Evolutionary conservation across 2,888 invertebrate genomes (phyloP), one percentile per base, ranked within the genome.

Genomic region (Dascillus cervinus): DNA sequence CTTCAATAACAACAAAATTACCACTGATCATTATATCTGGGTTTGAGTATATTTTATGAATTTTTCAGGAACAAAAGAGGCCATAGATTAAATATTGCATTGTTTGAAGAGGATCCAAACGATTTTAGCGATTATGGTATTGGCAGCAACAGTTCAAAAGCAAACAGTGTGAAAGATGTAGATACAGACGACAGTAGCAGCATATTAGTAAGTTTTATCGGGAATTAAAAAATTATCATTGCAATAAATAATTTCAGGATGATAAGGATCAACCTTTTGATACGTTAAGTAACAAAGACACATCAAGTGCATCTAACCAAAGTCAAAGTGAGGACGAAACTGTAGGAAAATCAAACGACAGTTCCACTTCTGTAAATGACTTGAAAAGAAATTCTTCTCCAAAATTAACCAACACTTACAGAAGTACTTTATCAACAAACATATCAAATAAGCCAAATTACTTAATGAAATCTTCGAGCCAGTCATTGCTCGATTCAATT

Each of bases 101-200:
- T 88, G 49, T 88, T 85, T 64, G 77, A 79, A 40, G 86, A 87
- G 47, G 86, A 88, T 57, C 74, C 79, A 22, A 86, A 87, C 55
- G 87, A 88, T 66, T 73, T 88, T 44, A 86, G 84, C 53, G 88
- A 87, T 64, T 76, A 87, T 48, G 87, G 87, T 36, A 83, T 87
- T 55, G 59, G 61, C 19, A 48, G 47, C 39, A 48, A 44, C 25
- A 46, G 47, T 41, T 60, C 58, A 8, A 60, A 56, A 42, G 54
- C 57, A 19, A 61, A 60, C 41, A 58, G 58, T 39, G 50, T 55
- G 34, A 60, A 58, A 49, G 60, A 61, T 44, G 56, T 52, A 23
- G 60, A 61, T 39, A 61, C 60, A n/a, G 61, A 62, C 31, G 58
- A 60, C 34, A 59, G 54, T 37, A 50, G 56, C 43, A 61, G 58